These are phyloP conservation scores for Synanceia verrucosa DNA, from an alignment of 2,797 vertebrate species.

Conservation along the genomic window DNA sequence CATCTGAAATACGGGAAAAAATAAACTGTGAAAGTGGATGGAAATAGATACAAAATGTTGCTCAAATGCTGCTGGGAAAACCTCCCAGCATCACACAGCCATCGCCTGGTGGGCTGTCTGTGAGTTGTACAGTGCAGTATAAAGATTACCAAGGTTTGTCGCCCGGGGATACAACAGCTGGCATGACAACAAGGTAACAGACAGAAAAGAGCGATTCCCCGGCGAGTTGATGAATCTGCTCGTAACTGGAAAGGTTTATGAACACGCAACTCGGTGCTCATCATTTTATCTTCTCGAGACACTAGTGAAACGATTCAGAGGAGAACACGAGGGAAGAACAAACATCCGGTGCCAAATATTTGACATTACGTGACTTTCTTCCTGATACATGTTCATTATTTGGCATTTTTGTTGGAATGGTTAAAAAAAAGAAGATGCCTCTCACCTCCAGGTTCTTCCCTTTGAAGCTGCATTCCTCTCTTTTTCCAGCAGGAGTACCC, in stretches of 20 bases:
- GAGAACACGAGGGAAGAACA: not conserved
- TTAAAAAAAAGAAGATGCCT: not conserved
- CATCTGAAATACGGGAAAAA: slow-evolving; percentile 10
- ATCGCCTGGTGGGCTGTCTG: slow-evolving; percentile 55
- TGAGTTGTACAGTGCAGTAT: slow-evolving; percentile 47
- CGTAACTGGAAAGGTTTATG: slow-evolving; percentile 61
- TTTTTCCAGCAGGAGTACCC: slow-evolving; percentile 88
- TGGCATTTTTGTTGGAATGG: not conserved
- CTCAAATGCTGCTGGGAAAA: slow-evolving; percentile 38
- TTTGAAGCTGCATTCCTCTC: slow-evolving; percentile 93
- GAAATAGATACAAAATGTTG: slow-evolving; percentile 13
- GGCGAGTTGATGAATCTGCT: slow-evolving; percentile 61
- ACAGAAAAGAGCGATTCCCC: slow-evolving; percentile 55
- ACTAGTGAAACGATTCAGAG: not conserved
- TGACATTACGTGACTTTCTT: not conserved
- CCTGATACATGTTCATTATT: slow-evolving; percentile 13
- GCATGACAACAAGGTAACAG: slow-evolving; percentile 71
- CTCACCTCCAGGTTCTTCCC: slow-evolving; percentile 92
- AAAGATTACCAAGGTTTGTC: slow-evolving; percentile 64
- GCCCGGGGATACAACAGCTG: slow-evolving; percentile 72
- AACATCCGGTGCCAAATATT: not conserved
- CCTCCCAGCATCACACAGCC: slow-evolving; percentile 40
- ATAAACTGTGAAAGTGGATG: not conserved
- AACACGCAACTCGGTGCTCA: slow-evolving; percentile 24
- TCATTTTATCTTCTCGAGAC: slow-evolving; percentile 22